phyloP scores from a whole-genome alignment of 2,888 invertebrate genomes.

The Metopia argyrocephala region DNA sequence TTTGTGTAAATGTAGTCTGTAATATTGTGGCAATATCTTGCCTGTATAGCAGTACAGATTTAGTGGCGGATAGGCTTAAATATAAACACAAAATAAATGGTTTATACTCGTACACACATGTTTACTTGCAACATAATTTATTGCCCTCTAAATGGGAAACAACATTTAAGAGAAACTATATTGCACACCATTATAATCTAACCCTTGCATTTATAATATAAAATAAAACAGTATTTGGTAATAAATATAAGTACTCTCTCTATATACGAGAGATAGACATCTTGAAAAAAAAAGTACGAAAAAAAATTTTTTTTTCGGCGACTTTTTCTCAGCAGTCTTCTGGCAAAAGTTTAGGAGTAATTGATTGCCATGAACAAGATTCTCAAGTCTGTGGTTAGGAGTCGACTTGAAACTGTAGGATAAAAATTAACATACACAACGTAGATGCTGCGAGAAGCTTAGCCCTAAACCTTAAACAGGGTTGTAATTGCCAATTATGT shows the following conservation, averaged over 20 bases:
- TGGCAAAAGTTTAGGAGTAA: too few relatives aligned
- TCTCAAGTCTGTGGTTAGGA: too few relatives aligned
- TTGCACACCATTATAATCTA: conserved; percentile 4
- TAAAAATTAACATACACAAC: too few relatives aligned
- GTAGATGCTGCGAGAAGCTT: too few relatives aligned
- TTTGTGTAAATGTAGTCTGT: not conserved
- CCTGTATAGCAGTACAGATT: not conserved
- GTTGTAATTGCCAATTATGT: too few relatives aligned
- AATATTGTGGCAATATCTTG: not conserved
- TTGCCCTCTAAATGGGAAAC: conserved; percentile 18
- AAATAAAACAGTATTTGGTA: not conserved
- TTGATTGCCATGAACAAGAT: too few relatives aligned
- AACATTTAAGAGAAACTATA: conserved; percentile 15
- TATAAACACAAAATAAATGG: not conserved
- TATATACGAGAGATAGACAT: too few relatives aligned
- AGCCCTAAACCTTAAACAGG: too few relatives aligned
- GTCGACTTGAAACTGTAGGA: too few relatives aligned
- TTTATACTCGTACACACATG: conserved; percentile 19
- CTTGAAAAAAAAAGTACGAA: too few relatives aligned
- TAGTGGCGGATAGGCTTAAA: not conserved
- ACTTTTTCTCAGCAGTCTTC: too few relatives aligned
- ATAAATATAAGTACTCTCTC: not conserved
- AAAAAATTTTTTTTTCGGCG: too few relatives aligned
- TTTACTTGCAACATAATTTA: conserved; percentile 41
- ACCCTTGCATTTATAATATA: not conserved